Evolutionary conservation across 23 tunicate genomes (phyloP).

Genomic region (Styela plicata): DNA sequence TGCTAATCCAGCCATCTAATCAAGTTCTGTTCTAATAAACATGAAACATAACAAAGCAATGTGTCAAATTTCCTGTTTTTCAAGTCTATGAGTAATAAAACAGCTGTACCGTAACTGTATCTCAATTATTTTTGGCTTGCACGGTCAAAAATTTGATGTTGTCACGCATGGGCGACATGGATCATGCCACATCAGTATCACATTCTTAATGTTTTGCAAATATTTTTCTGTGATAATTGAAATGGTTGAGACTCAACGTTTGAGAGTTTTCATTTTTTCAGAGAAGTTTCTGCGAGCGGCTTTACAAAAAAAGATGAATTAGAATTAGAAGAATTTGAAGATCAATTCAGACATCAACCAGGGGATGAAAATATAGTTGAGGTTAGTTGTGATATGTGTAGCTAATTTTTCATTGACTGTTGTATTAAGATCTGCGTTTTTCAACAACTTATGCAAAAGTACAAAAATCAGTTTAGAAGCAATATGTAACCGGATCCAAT

Average conservation of each 20-base stretch:
- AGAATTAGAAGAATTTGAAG: slow-evolving; percentile 41
- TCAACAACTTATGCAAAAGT: too few relatives aligned
- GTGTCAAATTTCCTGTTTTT: too few relatives aligned
- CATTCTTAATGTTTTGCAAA: neutral
- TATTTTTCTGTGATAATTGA: too few relatives aligned
- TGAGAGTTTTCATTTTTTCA: neutral
- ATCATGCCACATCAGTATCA: neutral
- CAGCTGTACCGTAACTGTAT: too few relatives aligned
- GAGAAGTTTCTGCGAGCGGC: slow-evolving; percentile 67
- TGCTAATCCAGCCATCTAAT: too few relatives aligned
- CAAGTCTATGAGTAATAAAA: too few relatives aligned
- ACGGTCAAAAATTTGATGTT: neutral
- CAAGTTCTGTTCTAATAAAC: too few relatives aligned
- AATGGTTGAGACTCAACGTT: too few relatives aligned
- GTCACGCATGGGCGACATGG: neutral
- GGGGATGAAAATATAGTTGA: slow-evolving; percentile 2
- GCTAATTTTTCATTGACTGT: neutral
- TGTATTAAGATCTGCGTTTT: neutral
- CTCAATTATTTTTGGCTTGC: too few relatives aligned
- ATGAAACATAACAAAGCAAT: too few relatives aligned
- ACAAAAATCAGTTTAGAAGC: too few relatives aligned
- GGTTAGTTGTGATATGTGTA: neutral
- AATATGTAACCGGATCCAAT: too few relatives aligned
- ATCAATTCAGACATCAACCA: slow-evolving; percentile 32
- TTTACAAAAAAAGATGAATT: slow-evolving; percentile 32